Evolutionary conservation across 2,888 invertebrate genomes (phyloP), one percentile per base, ranked within the genome.

Genomic region (Baccha elongata): DNA sequence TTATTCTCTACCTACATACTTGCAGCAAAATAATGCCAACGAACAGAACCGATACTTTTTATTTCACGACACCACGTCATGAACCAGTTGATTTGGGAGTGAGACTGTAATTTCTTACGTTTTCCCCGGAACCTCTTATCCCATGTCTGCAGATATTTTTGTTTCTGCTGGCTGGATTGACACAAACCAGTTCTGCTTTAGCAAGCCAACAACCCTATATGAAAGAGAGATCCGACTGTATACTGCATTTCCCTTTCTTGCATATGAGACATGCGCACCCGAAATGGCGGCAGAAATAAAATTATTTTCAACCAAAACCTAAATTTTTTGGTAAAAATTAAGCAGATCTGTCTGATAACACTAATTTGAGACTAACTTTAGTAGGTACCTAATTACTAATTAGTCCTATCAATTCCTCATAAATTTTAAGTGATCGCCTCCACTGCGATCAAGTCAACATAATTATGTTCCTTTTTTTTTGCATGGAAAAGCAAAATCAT

Each of bases 221-320:
- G 62, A 68, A 17, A 74, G 46, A 73, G 68, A 73, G 35, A 11
- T 55, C 62, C 32, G 19, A 48, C 0, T 48, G 11, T 13, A 35
- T 21, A 64, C 17, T 46, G 29, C 29, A 3, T 50, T 19, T 79
- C 79, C 17, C 65, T 79, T 68, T 79, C 37, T 8, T 50, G 3
- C 21, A 40, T 40, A 68, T 50, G 10, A 26, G 37, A 64, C 55
- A 68, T 55, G 15, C 58, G 37, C 60, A 21, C 40, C 46, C 40
- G 46, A 52, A 40, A 67, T 67, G 52, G 35, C 35, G 37, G n/a
- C 13, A 2, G 7, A 5, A 35, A 58, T 26, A 32, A 40, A 26
- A 46, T 72, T 1, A 40, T 46, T 50, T 65, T 23, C 19, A 40
- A 26, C 48, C 23, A n/a, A 11, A 11, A 35, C 44, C 21, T 17